These are phyloP conservation scores for Polia nebulosa DNA, from an alignment of 2,888 invertebrate genomes.

Conservation along the genomic window DNA sequence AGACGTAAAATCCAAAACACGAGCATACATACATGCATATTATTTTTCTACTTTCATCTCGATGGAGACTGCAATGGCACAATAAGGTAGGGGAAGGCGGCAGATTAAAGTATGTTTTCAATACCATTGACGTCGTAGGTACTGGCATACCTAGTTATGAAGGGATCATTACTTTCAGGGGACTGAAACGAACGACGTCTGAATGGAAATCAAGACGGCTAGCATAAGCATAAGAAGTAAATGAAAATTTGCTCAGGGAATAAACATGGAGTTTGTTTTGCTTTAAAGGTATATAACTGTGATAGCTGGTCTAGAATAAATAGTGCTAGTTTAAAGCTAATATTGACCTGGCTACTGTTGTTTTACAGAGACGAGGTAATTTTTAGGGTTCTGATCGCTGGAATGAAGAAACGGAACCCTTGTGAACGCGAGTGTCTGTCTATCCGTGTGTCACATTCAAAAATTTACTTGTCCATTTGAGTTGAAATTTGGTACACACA, in stretches of 20 bases:
- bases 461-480: no score
- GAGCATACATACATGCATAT: background rate
- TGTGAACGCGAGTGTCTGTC: no score
- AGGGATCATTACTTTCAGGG: constrained; percentile 56
- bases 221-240: constrained; percentile 24
- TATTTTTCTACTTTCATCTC: constrained; percentile 22
- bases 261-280: constrained; percentile 39
- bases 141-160: constrained; percentile 43
- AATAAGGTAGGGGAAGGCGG: constrained; percentile 31
- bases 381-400: background rate
- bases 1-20: background rate
- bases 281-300: constrained; percentile 9
- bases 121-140: constrained; percentile 45
- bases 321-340: constrained; percentile 33
- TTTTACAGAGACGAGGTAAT: constrained; percentile 15
- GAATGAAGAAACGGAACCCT: no score
- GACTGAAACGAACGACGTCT: constrained; percentile 53
- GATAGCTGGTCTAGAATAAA: constrained; percentile 17
- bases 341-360: constrained; percentile 4
- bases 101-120: constrained; percentile 63
- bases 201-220: constrained; percentile 57
- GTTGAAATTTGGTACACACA: no score
- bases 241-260: constrained; percentile 42
- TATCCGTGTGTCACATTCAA: no score
- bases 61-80: constrained; percentile 40